phyloP scores from a whole-genome alignment of 1,140 invertebrate species.

The Zaprionus ghesquierei region DNA sequence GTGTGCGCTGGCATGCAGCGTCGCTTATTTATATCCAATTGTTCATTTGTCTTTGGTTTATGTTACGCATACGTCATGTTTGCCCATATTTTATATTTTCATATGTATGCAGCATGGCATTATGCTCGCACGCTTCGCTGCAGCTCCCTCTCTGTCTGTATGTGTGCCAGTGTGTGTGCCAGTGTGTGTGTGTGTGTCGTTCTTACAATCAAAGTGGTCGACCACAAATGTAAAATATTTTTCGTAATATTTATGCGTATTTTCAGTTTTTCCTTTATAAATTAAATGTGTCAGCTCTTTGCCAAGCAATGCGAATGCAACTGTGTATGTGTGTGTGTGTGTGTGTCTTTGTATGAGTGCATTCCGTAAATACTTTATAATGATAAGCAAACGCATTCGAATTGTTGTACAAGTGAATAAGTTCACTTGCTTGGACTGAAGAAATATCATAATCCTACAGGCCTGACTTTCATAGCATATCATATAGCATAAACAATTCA shows the following conservation, averaged over 20 bases:
- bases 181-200: conserved; percentile 1
- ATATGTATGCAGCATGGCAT: conserved; percentile 29
- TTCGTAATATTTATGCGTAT: conserved; percentile 70
- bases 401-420: background rate
- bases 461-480: too few species aligned
- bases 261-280: conserved; percentile 57
- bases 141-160: background rate
- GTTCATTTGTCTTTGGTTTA: conserved; percentile 81
- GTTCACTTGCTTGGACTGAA: background rate
- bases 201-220: conserved; percentile 47
- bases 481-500: too few species aligned
- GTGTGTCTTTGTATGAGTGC: background rate
- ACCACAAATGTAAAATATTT: conserved; percentile 74
- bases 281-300: conserved; percentile 49
- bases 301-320: conserved; percentile 13
- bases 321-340: background rate
- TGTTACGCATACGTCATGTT: conserved; percentile 80
- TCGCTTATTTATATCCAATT: conserved; percentile 81
- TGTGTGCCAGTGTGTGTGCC: background rate
- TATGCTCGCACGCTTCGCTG: conserved; percentile 21
- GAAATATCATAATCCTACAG: conserved; percentile 4
- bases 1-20: conserved; percentile 27
- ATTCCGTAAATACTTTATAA: background rate
- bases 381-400: background rate
- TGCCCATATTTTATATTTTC: conserved; percentile 71